These are phyloP conservation scores for Tipula confusa DNA, from an alignment of 2,888 invertebrate species.

Conservation along the genomic window DNA sequence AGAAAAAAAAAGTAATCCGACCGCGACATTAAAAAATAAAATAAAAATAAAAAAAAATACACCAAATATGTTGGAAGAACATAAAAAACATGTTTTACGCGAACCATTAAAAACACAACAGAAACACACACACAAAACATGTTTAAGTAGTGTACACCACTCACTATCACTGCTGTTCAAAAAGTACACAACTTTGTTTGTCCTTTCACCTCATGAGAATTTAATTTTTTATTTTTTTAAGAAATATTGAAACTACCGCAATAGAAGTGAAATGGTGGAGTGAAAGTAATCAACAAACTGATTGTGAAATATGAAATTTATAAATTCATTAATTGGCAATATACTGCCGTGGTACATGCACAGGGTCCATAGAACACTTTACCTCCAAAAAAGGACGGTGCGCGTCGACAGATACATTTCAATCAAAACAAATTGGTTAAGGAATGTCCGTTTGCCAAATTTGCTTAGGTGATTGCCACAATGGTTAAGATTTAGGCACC, in stretches of 20 bases:
- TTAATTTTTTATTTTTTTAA: neutral
- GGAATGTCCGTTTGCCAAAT: no score
- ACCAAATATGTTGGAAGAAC: slow-evolving; percentile 3
- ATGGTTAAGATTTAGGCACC: no score
- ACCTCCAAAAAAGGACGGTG: no score
- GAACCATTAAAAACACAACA: neutral
- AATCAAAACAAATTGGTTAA: no score
- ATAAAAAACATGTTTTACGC: slow-evolving; percentile 8
- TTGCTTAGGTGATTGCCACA: no score
- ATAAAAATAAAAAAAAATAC: neutral
- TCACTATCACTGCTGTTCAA: neutral
- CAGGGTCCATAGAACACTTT: no score
- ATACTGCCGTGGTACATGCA: no score
- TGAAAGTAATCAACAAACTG: neutral
- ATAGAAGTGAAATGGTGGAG: neutral
- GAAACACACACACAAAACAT: neutral
- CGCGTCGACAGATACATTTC: no score
- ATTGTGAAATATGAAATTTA: no score
- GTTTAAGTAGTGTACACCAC: neutral
- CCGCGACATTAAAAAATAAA: slow-evolving; percentile 25
- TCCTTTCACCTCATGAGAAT: neutral
- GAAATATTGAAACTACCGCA: neutral
- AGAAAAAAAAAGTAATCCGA: neutral
- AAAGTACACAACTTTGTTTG: neutral
- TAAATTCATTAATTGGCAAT: no score